A percentile compares a stretch with the other conserved stretches of the same genome.
Evolutionary conservation across 2,888 invertebrate species (phyloP).

Genomic region (Pseudococcus jackbeardsleyi): DNA sequence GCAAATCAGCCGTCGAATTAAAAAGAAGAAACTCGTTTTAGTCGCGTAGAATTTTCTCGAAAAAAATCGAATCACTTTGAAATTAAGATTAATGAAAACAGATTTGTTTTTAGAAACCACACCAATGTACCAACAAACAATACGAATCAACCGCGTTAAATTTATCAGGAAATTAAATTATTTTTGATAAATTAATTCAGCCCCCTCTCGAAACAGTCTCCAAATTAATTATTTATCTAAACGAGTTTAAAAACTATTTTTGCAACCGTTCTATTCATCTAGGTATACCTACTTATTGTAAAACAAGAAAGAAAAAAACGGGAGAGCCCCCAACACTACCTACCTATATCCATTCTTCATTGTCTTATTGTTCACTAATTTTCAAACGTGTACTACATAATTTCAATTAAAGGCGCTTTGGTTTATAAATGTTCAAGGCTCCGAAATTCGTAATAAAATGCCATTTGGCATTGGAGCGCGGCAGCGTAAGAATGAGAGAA

Average conservation of each 20-base stretch:
- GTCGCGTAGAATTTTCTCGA: slow-evolving; percentile 23
- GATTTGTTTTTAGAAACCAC: neutral
- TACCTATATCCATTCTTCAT: too few relatives aligned
- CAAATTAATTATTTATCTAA: neutral
- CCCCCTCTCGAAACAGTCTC: neutral
- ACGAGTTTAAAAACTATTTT: too few relatives aligned
- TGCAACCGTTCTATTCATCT: too few relatives aligned
- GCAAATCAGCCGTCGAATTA: neutral
- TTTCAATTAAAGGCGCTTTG: too few relatives aligned
- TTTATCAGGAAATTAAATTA: slow-evolving; percentile 15
- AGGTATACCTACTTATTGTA: too few relatives aligned
- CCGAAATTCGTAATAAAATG: neutral
- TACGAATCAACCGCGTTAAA: neutral
- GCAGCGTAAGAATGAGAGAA: too few relatives aligned
- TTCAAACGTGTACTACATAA: too few relatives aligned
- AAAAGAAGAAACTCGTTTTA: neutral
- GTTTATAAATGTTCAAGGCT: too few relatives aligned
- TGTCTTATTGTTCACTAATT: too few relatives aligned
- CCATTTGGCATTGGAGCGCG: neutral
- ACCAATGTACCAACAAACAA: neutral
- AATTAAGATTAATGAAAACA: slow-evolving; percentile 15
- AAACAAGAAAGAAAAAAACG: too few relatives aligned
- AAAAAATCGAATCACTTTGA: slow-evolving; percentile 1
- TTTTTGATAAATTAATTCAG: neutral
- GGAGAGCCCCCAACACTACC: too few relatives aligned